Percentiles rank a stretch among this genome's conserved stretches.
These are phyloP conservation scores for Lordiphosa clarofinis DNA, from an alignment of 1,140 invertebrate genomes.

Conservation along the genomic window DNA sequence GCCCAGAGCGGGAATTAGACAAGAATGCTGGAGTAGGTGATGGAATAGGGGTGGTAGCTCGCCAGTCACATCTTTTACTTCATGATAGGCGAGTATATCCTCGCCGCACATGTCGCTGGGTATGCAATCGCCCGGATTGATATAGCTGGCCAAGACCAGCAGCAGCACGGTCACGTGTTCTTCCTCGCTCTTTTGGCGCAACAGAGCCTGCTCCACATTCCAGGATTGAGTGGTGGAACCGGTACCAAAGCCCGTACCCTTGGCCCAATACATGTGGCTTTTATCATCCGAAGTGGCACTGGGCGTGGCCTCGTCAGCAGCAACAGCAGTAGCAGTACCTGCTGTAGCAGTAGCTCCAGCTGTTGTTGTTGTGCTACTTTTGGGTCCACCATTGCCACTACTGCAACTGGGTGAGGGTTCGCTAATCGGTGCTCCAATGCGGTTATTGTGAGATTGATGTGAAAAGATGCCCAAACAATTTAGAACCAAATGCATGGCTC, in stretches of 20 bases:
- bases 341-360: slow-evolving; percentile 7
- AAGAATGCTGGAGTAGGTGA: slow-evolving; percentile 89
- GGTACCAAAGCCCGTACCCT: slow-evolving; percentile 96
- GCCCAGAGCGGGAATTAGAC: slow-evolving; percentile 91
- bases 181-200: slow-evolving; percentile 93
- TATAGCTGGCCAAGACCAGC: slow-evolving; percentile 91
- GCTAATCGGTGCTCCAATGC: slow-evolving; percentile 60
- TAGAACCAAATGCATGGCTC: slow-evolving; percentile 90
- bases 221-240: slow-evolving; percentile 96
- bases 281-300: slow-evolving; percentile 84
- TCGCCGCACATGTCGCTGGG: slow-evolving; percentile 80
- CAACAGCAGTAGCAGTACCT: slow-evolving; percentile 19
- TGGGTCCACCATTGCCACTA: slow-evolving; percentile 3
- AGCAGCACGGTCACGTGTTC: slow-evolving; percentile 93
- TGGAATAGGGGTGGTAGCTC: slow-evolving; percentile 86
- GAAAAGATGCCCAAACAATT: slow-evolving; percentile 94
- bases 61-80: slow-evolving; percentile 76
- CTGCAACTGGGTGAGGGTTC: slow-evolving; percentile 54
- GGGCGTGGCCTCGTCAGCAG: slow-evolving; percentile 36
- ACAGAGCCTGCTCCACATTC: slow-evolving; percentile 96
- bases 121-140: slow-evolving; percentile 87
- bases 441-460: slow-evolving; percentile 83
- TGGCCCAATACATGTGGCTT: slow-evolving; percentile 95
- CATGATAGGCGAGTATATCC: slow-evolving; percentile 69
- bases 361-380: slow-evolving; percentile 1